phyloP scores from a whole-genome alignment of 2,888 invertebrate genomes.

The Patella depressa region DNA sequence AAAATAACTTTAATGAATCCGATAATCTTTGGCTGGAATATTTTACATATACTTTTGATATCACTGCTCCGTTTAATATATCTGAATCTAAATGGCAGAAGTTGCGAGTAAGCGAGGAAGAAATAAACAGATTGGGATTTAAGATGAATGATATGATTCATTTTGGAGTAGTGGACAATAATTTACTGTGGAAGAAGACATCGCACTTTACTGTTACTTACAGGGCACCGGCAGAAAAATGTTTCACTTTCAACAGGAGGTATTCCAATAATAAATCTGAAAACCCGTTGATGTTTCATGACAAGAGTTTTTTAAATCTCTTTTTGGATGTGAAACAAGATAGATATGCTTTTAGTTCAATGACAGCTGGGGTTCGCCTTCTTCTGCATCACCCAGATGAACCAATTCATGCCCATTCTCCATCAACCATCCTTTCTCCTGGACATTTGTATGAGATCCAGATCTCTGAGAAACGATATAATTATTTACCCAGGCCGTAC shows the following conservation, averaged over 20 bases:
- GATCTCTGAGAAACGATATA: neutral
- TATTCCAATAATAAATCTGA: neutral
- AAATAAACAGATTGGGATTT: no score
- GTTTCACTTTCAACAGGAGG: neutral
- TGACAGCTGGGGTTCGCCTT: neutral
- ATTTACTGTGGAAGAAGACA: no score
- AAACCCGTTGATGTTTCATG: neutral
- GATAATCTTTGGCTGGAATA: no score
- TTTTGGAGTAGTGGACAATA: no score
- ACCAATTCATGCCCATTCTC: neutral
- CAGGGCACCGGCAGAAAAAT: neutral
- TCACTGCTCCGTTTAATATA: no score
- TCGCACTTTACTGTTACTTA: no score
- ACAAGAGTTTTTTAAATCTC: neutral
- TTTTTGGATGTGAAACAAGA: neutral
- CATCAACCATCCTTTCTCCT: neutral
- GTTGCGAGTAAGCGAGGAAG: no score
- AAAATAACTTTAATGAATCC: no score
- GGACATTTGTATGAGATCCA: neutral
- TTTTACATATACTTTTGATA: no score
- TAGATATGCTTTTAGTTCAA: neutral
- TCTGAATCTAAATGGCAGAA: no score
- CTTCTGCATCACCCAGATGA: neutral
- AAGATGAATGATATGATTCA: no score
- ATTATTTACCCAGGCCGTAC: neutral